A percentile compares a stretch with the other conserved stretches of the same genome.
phyloP scores from a whole-genome alignment of 2,113 vertebrate species.

The Eleginops maclovinus region DNA sequence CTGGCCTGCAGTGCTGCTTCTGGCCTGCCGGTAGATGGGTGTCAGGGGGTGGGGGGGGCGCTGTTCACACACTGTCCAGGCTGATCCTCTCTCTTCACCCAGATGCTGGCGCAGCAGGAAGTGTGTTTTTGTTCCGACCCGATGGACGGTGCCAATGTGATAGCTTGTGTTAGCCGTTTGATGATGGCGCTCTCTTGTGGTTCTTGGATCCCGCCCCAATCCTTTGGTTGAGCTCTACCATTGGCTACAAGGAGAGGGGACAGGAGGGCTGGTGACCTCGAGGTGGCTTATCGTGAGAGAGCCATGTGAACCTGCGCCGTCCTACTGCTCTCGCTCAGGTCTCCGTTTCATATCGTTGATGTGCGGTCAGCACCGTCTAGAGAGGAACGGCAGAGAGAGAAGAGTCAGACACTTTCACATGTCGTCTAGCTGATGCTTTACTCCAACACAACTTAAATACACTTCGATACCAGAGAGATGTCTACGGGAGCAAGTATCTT shows the following conservation, averaged over 20 bases:
- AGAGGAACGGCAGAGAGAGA: conserved; percentile 16
- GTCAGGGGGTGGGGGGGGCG: background rate
- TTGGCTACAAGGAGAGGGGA: conserved; percentile 66
- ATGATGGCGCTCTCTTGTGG: conserved; percentile 51
- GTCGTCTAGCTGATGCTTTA: no score
- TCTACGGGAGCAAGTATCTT: no score
- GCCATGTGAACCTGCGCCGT: conserved; percentile 85
- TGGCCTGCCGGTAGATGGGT: background rate
- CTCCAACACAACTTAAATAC: no score
- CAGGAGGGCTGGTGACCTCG: conserved; percentile 64
- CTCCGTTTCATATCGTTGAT: conserved; percentile 91
- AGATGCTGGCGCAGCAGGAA: conserved; percentile 54
- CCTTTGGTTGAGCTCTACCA: conserved; percentile 72
- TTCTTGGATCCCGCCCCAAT: conserved; percentile 56
- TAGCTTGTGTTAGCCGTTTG: conserved; percentile 59
- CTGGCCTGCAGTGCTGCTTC: conserved; percentile 30
- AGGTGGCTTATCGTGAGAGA: conserved; percentile 79
- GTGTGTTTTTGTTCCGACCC: conserved; percentile 50
- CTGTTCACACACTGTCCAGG: conserved; percentile 43
- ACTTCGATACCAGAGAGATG: no score
- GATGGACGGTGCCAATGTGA: conserved; percentile 53
- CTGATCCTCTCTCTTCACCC: conserved; percentile 41
- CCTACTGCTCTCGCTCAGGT: conserved; percentile 77
- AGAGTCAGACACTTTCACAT: background rate
- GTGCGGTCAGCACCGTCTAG: conserved; percentile 95